phyloP scores from a whole-genome alignment of 2,888 invertebrate genomes.

The Halictus quadricinctus region DNA sequence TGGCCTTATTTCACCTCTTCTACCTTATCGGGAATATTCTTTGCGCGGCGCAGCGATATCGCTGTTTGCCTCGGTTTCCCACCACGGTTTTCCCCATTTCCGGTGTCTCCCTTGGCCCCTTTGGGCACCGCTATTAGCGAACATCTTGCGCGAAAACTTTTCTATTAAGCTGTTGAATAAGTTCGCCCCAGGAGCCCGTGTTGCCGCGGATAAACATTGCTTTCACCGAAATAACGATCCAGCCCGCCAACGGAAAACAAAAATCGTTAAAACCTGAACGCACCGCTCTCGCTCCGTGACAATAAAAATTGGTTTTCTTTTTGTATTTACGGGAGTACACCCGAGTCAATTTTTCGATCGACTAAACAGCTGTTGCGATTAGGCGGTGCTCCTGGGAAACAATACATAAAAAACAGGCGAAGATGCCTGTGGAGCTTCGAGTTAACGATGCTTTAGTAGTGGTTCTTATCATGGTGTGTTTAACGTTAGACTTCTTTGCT shows the following conservation, averaged over 20 bases:
- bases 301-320: background rate
- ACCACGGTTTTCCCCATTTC: conserved; percentile 17
- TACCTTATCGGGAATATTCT: conserved; percentile 37
- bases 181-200: background rate
- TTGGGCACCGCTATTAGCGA: conserved; percentile 25
- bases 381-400: too few species aligned
- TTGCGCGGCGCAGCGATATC: conserved; percentile 19
- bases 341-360: background rate
- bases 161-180: conserved; percentile 21
- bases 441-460: too few species aligned
- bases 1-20: background rate
- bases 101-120: background rate
- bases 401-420: too few species aligned
- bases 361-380: background rate
- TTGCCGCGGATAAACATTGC: conserved; percentile 12
- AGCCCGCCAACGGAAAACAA: background rate
- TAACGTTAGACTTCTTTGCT: too few species aligned
- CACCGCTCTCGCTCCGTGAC: background rate
- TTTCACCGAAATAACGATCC: background rate
- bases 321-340: background rate
- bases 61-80: conserved; percentile 27
- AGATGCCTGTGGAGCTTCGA: too few species aligned
- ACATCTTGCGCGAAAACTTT: conserved; percentile 28
- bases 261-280: background rate
- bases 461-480: too few species aligned